Conservation (phyloP, 2,888 invertebrate species). For the Lithodes maja region DNA sequence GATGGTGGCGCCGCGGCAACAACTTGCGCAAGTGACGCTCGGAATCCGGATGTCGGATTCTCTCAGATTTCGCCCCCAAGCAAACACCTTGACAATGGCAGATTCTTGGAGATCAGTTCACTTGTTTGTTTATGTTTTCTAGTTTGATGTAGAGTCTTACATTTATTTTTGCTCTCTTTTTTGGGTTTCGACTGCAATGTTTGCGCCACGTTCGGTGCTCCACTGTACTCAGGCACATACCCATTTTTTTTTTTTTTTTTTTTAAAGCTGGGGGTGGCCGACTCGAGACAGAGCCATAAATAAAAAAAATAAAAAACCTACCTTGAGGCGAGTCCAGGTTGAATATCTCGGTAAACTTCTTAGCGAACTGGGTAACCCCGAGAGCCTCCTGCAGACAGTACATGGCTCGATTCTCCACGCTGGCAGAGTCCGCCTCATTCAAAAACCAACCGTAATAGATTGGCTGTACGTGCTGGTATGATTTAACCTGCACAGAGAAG, state of each 20-base stretch:
- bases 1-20: too few species aligned
- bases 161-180: too few species aligned
- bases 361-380: conserved; percentile 61
- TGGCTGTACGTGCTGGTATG: conserved; percentile 66
- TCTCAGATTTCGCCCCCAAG: too few species aligned
- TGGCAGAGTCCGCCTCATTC: conserved; percentile 70
- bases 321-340: conserved; percentile 23
- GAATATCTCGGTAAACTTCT: conserved; percentile 24
- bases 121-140: too few species aligned
- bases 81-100: too few species aligned
- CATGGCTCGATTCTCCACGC: conserved; percentile 52
- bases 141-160: too few species aligned
- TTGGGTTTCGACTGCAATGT: neutral
- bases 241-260: too few species aligned
- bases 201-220: too few species aligned
- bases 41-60: too few species aligned
- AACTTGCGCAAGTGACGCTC: too few species aligned
- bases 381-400: conserved; percentile 67
- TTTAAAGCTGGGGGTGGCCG: too few species aligned
- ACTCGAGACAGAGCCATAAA: neutral
- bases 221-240: neutral
- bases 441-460: conserved; percentile 71
- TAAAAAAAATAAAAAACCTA: neutral
- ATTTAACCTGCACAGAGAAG: conserved; percentile 19
- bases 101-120: too few species aligned